phyloP scores from a whole-genome alignment of 2,113 vertebrate species.

The Amphiprion ocellaris region DNA sequence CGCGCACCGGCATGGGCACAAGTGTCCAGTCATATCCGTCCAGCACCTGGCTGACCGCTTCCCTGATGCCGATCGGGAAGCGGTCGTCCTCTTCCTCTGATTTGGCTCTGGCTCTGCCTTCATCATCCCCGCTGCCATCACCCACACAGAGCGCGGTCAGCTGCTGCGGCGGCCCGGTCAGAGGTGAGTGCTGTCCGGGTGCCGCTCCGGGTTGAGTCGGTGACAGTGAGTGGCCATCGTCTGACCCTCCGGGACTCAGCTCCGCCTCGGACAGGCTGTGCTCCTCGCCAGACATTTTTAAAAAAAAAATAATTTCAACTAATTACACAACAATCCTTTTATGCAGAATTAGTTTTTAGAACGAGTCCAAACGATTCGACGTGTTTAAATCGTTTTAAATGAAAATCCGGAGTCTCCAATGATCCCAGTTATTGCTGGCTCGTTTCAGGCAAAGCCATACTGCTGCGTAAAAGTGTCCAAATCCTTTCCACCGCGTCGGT shows the following conservation, averaged over 20 bases:
- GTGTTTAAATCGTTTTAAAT: conserved; percentile 9
- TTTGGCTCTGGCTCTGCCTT: conserved; percentile 64
- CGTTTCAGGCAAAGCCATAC: conserved; percentile 65
- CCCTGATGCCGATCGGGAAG: conserved; percentile 96
- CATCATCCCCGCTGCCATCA: conserved; percentile 82
- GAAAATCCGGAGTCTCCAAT: conserved; percentile 3
- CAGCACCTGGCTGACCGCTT: conserved; percentile 98
- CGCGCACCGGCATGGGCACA: conserved; percentile 98
- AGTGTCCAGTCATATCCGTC: conserved; percentile 99
- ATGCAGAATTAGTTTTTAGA: neutral
- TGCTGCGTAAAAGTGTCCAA: conserved; percentile 66
- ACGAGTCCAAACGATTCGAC: neutral
- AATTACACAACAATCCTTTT: conserved; percentile 11
- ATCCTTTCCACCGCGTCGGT: conserved; percentile 26
- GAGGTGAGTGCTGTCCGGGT: conserved; percentile 84
- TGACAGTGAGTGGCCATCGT: conserved; percentile 93
- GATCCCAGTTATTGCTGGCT: conserved; percentile 49
- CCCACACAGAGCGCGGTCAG: conserved; percentile 87
- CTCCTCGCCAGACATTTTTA: conserved; percentile 93
- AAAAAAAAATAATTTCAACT: neutral
- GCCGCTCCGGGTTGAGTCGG: conserved; percentile 86
- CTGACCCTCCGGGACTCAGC: conserved; percentile 95
- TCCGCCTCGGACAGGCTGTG: conserved; percentile 97
- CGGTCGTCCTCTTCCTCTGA: conserved; percentile 90
- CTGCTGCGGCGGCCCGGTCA: conserved; percentile 80